Conservation (phyloP, 1,140 invertebrate species). For the Drosophila arizonae region DNA sequence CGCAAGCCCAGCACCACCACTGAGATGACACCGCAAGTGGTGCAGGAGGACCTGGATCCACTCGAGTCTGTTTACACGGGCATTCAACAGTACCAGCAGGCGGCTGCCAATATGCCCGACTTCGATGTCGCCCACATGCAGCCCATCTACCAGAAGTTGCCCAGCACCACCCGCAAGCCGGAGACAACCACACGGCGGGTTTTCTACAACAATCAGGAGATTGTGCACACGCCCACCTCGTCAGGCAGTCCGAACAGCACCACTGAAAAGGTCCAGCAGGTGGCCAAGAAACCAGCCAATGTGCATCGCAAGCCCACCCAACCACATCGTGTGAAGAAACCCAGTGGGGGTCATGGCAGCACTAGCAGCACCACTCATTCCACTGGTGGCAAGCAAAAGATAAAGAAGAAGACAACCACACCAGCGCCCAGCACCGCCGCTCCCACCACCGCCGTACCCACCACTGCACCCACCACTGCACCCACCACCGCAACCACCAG, state of each 20-base stretch:
- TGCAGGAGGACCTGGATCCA: constrained; percentile 75
- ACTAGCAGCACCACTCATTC: constrained; percentile 26
- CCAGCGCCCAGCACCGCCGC: constrained; percentile 55
- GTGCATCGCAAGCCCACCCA: constrained; percentile 58
- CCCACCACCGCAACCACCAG: constrained; percentile 38
- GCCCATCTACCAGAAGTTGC: constrained; percentile 72
- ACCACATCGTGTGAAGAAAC: constrained; percentile 65
- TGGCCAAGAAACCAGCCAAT: constrained; percentile 62
- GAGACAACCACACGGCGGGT: constrained; percentile 71
- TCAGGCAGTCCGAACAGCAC: constrained; percentile 29
- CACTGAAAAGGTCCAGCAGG: constrained; percentile 53
- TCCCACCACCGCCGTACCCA: constrained; percentile 49
- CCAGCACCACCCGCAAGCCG: constrained; percentile 45
- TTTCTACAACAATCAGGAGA: constrained; percentile 76
- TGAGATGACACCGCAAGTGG: constrained; percentile 69
- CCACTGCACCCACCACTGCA: constrained; percentile 40
- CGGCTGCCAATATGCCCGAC: constrained; percentile 64
- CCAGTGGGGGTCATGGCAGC: constrained; percentile 35
- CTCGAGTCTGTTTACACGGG: constrained; percentile 78
- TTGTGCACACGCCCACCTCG: constrained; percentile 61
- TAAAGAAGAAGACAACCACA: constrained; percentile 67
- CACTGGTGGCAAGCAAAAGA: constrained; percentile 59
- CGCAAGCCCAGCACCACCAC: constrained; percentile 58
- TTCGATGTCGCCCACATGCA: constrained; percentile 73
- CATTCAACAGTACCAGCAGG: constrained; percentile 76